Percentiles rank a stretch among this genome's conserved stretches.
Evolutionary conservation across 1,140 invertebrate species (phyloP).

Genomic region (Panagrolaimus sp.): DNA sequence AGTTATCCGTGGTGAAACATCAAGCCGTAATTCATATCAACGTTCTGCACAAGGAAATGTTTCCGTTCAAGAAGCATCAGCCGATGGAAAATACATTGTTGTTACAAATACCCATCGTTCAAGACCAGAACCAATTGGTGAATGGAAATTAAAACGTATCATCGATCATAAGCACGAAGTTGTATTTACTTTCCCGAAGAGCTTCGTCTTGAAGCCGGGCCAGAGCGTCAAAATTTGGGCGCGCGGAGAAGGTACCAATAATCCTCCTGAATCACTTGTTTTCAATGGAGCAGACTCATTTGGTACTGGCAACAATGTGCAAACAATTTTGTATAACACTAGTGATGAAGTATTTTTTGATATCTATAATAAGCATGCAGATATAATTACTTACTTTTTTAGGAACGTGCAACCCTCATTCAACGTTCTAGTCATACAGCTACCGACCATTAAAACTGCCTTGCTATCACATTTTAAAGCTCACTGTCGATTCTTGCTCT

Average conservation of each 20-base stretch:
- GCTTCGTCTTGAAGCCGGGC: conserved; percentile 52
- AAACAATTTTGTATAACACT: conserved; percentile 56
- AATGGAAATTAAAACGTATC: conserved; percentile 56
- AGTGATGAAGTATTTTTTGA: conserved; percentile 41
- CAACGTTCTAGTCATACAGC: conserved; percentile 45
- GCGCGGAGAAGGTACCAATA: conserved; percentile 44
- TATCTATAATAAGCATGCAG: background rate
- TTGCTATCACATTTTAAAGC: too few relatives aligned
- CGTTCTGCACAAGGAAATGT: conserved; percentile 61
- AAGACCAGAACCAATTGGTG: conserved; percentile 54
- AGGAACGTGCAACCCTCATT: conserved; percentile 56
- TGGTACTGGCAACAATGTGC: conserved; percentile 53
- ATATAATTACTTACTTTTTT: conserved; percentile 17
- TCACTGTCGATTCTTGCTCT: too few relatives aligned
- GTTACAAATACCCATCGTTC: conserved; percentile 56
- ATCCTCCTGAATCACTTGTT: conserved; percentile 54
- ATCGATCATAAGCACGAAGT: conserved; percentile 55
- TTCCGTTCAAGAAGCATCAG: conserved; percentile 28
- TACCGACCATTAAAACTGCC: background rate
- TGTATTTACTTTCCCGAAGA: conserved; percentile 54
- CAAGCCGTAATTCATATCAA: conserved; percentile 63
- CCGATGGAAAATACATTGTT: conserved; percentile 24
- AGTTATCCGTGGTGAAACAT: conserved; percentile 61
- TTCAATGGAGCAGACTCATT: conserved; percentile 55
- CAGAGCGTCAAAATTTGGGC: conserved; percentile 57